Evolutionary conservation across 1,140 invertebrate species (phyloP), one percentile per base, ranked within the genome.

Genomic region (Asbolus verrucosus): DNA sequence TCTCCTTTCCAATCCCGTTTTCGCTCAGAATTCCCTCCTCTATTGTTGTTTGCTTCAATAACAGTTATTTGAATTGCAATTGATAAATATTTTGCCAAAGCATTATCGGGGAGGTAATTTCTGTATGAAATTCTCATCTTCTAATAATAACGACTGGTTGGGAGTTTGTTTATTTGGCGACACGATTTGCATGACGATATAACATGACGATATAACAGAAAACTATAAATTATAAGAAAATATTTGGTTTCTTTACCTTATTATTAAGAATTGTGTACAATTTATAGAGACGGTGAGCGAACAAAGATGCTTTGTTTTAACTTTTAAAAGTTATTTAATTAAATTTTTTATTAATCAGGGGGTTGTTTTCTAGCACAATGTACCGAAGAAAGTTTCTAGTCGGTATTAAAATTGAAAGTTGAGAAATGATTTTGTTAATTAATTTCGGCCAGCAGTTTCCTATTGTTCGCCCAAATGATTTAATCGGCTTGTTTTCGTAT

Each of bases 11-110:
- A 54, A 54, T 54, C 46, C 46, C 21, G 46, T 54, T 54, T 21
- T 54, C 21, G 46, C 46, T 54, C 19, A 19, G 46, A 54, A 54
- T 54, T 54, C 46, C 46, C 46, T 27, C 18, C 46, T 54, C 46
- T 54, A 54, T 54, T 54, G 46, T 54, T 54, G 46, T 54, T 54
- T 54, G 46, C 46, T 54, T 54, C 46, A 54, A 54, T 54, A 54
- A 54, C 46, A 54, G 46, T 54, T 54, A 54, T 54, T 54, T 54
- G 46, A 54, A 54, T 54, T 54, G 46, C 46, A 54, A 54, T 54
- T 54, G 46, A 54, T 54, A 54, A 54, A 54, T 54, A 54, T 54
- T 54, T 54, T 54, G 46, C 46, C 19, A 54, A 27, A 54, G 19
- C 46, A 54, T 54, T 54, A 54, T 54, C 43, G 21, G 46, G 9